A percentile compares a stretch with the other conserved stretches of the same genome.
These are phyloP conservation scores for Turdus rufiventris DNA, from an alignment of 2,113 vertebrate genomes.

Conservation along the genomic window DNA sequence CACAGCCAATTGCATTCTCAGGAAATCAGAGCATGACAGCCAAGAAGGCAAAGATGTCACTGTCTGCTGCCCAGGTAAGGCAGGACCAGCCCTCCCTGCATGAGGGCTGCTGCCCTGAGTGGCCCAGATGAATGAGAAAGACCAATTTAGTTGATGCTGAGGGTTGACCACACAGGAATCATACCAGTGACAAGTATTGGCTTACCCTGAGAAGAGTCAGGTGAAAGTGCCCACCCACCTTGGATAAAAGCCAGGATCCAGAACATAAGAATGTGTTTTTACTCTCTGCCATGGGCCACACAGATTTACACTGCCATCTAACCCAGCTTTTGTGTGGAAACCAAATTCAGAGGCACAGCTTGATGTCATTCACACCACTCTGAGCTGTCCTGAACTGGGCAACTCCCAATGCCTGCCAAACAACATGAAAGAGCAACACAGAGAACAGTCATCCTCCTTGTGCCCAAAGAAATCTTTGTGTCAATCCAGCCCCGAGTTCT, in stretches of 20 bases:
- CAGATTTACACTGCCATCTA: not conserved
- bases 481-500: not conserved
- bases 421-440: not conserved
- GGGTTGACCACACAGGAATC: not conserved
- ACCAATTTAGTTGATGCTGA: not conserved
- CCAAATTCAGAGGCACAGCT: not conserved
- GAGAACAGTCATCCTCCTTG: not conserved
- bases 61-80: not conserved
- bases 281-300: not conserved
- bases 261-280: not conserved
- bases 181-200: rapidly evolving
- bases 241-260: not conserved
- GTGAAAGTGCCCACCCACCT: not conserved
- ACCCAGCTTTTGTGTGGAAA: not conserved
- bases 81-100: not conserved
- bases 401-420: not conserved
- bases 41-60: not conserved
- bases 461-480: not conserved
- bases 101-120: not conserved
- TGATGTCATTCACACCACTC: not conserved
- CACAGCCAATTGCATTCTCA: not conserved
- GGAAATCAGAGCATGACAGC: not conserved
- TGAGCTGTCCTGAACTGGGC: not conserved
- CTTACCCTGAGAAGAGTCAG: not conserved
- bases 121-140: not conserved